phyloP scores from a whole-genome alignment of 2,888 invertebrate species.

The Diaphora mendica region DNA sequence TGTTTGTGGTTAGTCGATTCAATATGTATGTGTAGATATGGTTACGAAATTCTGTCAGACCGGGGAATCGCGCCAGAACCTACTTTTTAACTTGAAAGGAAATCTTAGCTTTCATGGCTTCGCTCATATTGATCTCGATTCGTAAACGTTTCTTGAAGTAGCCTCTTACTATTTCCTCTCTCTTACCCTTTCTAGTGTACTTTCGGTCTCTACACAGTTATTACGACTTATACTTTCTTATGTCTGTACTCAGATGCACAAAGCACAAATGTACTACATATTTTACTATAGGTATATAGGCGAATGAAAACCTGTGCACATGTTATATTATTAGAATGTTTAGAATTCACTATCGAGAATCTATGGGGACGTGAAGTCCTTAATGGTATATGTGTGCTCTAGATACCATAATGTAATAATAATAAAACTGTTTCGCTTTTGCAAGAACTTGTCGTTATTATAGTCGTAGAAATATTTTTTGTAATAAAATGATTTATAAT shows the following conservation, averaged over 20 bases:
- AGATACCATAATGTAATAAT: not conserved
- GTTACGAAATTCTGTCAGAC: too few species aligned
- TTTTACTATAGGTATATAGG: too few species aligned
- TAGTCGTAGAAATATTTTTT: not conserved
- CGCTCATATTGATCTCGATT: not conserved
- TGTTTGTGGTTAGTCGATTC: not conserved
- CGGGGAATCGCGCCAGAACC: too few species aligned
- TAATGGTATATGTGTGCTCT: too few species aligned
- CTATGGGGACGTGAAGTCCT: not conserved
- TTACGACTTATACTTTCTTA: not conserved
- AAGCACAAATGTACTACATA: not conserved
- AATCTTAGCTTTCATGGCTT: not conserved
- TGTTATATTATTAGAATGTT: not conserved
- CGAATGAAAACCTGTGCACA: not conserved
- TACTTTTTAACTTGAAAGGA: not conserved
- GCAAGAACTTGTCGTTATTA: not conserved
- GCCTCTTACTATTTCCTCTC: not conserved
- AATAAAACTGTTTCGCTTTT: not conserved
- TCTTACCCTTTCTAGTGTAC: not conserved
- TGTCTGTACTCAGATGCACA: not conserved
- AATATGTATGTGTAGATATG: not conserved
- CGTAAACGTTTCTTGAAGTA: not conserved
- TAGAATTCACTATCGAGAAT: not conserved
- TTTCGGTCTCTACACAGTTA: not conserved
- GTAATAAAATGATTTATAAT: not conserved